Base-by-base conservation (phyloP, 2,888 invertebrate species). In the Ptilodon capucinus region DNA sequence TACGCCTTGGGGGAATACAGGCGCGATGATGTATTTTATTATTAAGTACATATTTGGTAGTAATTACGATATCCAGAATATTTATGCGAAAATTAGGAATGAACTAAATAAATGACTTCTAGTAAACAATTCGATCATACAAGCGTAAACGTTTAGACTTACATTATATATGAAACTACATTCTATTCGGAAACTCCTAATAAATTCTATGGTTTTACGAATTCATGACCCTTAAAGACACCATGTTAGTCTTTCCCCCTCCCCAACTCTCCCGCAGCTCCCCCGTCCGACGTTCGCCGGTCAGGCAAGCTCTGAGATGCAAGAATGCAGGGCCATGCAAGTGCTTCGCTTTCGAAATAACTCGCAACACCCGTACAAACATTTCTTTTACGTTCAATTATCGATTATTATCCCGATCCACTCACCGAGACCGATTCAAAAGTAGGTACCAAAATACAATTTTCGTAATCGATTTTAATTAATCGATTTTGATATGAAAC, bases 291-390 rank as follows among this genome's bases (percentile, higher is more conserved):
- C 64, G 64, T 57, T 55, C 71, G 79, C 86, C 83, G 86, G 89
- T 89, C 78, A 68, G 74, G 87, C 89, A 59, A 78, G 86, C 81
- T 86, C 71, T 65, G 72, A 72, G 79, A 77, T 77, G 71, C 84
- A 88, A 87, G 89, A 89, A 87, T 86, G 85, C 84, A 78, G 79
- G 64, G 72, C 75, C 71, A 54, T 42, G 71, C 66, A 73, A 78
- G 77, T 78, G 71, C 81, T 76, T 76, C 71, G 80, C 85, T 86
- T 86, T 86, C 84, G 80, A 87, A 86, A 83, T 79, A 80, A 72
- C 79, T 74, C 59, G 68, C 65, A 63, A 62, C 75, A 76, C 72
- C 73, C 68, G 71, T 38, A 18, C 71, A 68, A 76, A 68, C 74
- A 71, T 76, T 73, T 79, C 74, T 72, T 74, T 74, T 71, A 71